Evolutionary conservation across 2,113 vertebrate genomes (phyloP).

Genomic region (Scytalopus superciliaris): DNA sequence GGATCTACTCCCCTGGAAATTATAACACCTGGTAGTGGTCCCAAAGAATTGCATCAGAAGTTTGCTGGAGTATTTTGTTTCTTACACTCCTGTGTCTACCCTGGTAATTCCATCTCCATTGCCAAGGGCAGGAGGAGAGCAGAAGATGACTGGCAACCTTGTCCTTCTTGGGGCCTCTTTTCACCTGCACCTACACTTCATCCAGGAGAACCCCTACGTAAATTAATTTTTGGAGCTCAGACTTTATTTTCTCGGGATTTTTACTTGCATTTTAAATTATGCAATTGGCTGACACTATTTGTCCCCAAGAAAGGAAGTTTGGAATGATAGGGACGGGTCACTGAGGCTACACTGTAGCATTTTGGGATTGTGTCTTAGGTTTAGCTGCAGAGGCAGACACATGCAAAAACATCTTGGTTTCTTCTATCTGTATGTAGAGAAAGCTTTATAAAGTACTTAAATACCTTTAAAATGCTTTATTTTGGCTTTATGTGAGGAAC

Average conservation of each 20-base stretch:
- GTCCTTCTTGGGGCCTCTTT: neutral
- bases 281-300: neutral
- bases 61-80: neutral
- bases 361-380: neutral
- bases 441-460: neutral
- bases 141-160: neutral
- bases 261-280: neutral
- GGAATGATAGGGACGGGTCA: neutral
- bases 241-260: neutral
- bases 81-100: neutral
- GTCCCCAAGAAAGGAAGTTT: neutral
- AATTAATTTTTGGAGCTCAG: neutral
- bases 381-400: neutral
- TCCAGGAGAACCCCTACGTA: neutral
- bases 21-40: neutral
- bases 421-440: neutral
- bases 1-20: neutral
- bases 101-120: neutral
- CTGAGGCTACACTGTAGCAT: rapidly evolving
- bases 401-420: neutral
- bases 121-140: neutral
- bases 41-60: neutral
- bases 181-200: neutral
- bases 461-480: neutral
- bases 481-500: neutral